Evolutionary conservation across 2,888 invertebrate genomes (phyloP), one percentile per base, ranked within the genome.

Genomic region (Brenthis hecate): DNA sequence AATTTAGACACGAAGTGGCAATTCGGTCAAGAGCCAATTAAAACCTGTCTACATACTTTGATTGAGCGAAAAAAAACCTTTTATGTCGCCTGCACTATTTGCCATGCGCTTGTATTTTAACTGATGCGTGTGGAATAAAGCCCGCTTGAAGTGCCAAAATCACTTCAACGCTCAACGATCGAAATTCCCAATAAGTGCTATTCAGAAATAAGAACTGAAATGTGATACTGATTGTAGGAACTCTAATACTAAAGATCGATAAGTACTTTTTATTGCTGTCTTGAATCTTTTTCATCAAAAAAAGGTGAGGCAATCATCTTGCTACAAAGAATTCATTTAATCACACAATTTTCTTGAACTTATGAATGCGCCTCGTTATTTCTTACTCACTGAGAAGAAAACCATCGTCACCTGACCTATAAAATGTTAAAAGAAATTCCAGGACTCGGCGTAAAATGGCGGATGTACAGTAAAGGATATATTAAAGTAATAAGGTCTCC

Each of bases 1-100:
- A 68, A 72, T 72, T 72, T 66, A 66, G 65, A 71, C 64, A 61
- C 56, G 71, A 72, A 72, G 69, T 71, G 70, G 66, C 71, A 71
- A 70, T 72, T 68, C 66, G 71, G 72, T 72, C 72, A 72, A 71
- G 68, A 68, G 72, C 71, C 71, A 69, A 72, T 71, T 72, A 71
- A 70, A 71, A 71, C 60, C 64, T 68, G 61, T 66, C 68, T 65
- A 56, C 43, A 47, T 66, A 56, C 54, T 66, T 66, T 68, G 65
- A 63, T 63, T 69, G 63, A 62, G 36, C 56, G 32, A 55, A 60
- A 56, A 56, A 19, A 19, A 61, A 63, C 68, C 58, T 65, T 68
- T 71, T 57, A 58, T 57, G 48, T 56, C 19, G 51, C 56, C 47
- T 60, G 47, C 28, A 19, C 54, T 62, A 62, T 62, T 62, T 62